phyloP scores from a whole-genome alignment of 2,888 invertebrate genomes.

The Drosophila ustulata region DNA sequence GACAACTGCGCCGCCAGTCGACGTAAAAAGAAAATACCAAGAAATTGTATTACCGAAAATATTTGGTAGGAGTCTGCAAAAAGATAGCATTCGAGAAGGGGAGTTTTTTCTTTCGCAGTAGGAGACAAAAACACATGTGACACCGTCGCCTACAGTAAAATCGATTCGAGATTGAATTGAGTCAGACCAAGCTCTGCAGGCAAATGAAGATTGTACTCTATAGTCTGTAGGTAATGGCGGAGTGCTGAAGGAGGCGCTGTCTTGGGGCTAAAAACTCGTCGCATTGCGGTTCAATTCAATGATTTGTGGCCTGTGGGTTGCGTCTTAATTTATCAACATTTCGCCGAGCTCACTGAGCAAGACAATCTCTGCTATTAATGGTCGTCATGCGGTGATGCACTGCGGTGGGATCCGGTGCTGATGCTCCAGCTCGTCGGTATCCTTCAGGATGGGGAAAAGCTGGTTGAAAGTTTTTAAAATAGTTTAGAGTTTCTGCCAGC shows the following conservation, averaged over 20 bases:
- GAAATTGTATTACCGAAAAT: constrained; percentile 64
- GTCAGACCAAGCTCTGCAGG: constrained; percentile 25
- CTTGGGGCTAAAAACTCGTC: constrained; percentile 34
- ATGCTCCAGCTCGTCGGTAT: not conserved
- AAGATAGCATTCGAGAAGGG: constrained; percentile 11
- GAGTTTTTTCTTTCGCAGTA: not conserved
- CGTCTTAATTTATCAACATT: constrained; percentile 76
- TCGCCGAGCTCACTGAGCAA: constrained; percentile 53
- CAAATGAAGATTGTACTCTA: constrained; percentile 39
- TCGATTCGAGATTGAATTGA: constrained; percentile 65
- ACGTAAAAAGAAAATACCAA: constrained; percentile 46
- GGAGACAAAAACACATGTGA: constrained; percentile 36
- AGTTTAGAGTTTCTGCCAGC: constrained; percentile 48
- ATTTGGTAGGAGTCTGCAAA: constrained; percentile 20
- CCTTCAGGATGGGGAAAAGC: not conserved
- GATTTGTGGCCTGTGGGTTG: constrained; percentile 70
- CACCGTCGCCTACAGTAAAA: constrained; percentile 62
- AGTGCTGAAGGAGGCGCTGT: constrained; percentile 18
- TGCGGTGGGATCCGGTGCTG: constrained; percentile 5
- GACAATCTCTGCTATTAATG: constrained; percentile 61
- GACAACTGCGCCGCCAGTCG: constrained; percentile 50
- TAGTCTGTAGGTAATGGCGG: not conserved
- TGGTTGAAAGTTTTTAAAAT: constrained; percentile 57
- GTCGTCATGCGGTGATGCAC: constrained; percentile 6
- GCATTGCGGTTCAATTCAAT: constrained; percentile 73